A percentile compares a stretch with the other conserved stretches of the same genome.
Conservation (phyloP, 2,797 vertebrate genomes). For the Spondyliosoma cantharus region DNA sequence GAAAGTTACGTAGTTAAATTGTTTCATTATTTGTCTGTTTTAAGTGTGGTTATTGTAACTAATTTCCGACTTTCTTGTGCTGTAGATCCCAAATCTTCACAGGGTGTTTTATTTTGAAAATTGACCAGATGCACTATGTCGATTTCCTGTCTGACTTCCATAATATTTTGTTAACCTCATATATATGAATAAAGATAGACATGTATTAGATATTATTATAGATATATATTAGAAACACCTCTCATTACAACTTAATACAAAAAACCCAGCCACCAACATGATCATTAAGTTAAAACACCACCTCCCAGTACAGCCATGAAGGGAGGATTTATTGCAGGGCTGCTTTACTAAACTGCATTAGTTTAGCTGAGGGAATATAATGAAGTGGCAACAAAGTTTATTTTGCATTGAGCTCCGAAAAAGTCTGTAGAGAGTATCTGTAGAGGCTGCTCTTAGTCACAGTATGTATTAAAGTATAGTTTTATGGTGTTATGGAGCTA, state of each 20-base stretch:
- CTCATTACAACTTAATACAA: not conserved
- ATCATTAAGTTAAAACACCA: not conserved
- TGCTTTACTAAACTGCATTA: conserved; percentile 1
- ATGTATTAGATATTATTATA: not conserved
- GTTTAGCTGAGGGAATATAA: not conserved
- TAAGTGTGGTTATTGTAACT: too few relatives aligned
- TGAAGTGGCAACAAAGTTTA: not conserved
- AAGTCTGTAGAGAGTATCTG: not conserved
- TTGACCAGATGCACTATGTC: too few relatives aligned
- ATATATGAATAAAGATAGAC: not conserved
- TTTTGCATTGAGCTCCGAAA: not conserved
- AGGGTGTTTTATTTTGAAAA: too few relatives aligned
- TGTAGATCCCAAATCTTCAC: too few relatives aligned
- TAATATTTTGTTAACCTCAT: too few relatives aligned
- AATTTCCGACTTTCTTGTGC: too few relatives aligned
- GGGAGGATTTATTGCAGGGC: not conserved
- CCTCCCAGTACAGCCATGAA: not conserved
- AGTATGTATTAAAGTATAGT: not conserved
- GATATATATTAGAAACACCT: not conserved
- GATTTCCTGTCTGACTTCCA: too few relatives aligned
- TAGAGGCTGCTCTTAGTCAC: not conserved
- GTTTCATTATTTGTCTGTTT: too few relatives aligned
- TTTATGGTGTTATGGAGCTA: not conserved
- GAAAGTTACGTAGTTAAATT: too few relatives aligned
- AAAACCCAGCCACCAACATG: not conserved